Evolutionary conservation across 2,797 vertebrate species (phyloP), one percentile per base, ranked within the genome.

Genomic region (Sebastiscus tertius): DNA sequence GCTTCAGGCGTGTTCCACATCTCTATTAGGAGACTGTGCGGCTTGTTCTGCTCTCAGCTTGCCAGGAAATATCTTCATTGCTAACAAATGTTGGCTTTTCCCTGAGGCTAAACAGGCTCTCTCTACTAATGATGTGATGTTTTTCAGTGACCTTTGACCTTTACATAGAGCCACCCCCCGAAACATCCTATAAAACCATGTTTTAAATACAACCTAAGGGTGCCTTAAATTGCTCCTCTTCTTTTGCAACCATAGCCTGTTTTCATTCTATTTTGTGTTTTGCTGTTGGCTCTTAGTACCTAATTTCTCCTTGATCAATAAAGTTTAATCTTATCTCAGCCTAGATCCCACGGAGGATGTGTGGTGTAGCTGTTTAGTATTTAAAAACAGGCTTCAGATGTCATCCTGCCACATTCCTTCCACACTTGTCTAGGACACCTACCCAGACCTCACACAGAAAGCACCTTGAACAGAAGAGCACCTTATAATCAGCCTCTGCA

Each of bases 401-500:
- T 83, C 72, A 81, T 61, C 67, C 67, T 36, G 63, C 64, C 62
- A 72, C 91, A 94, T 93, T 93, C 92, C 85, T 92, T 62, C 70
- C 55, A 70, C 75, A 78, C 79, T 79, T 71, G 69, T 80, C 34
- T 42, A 13, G 74, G 79, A 88, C 75, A 74, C 59, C 80, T 75
- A 52, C 66, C 10, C 31, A 77, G 84, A 90, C 92, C 88, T 88
- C 92, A 81, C 88, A 84, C 86, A 89, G 75, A 72, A 83, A 82
- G 71, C 84, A 81, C 55, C 75, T 61, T 46, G 63, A 74, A 82
- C 80, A 80, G 83, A 77, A 72, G 73, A 72, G 73, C 65, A 70
- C 82, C 82, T 75, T 88, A 31, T 92, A 93, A 94, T 92, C 88
- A 94, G 72, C 75, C 62, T 72, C 59, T 58, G 80, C 75, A 34